phyloP scores from a whole-genome alignment of 2,797 vertebrate genomes.

The Notolabrus celidotus region DNA sequence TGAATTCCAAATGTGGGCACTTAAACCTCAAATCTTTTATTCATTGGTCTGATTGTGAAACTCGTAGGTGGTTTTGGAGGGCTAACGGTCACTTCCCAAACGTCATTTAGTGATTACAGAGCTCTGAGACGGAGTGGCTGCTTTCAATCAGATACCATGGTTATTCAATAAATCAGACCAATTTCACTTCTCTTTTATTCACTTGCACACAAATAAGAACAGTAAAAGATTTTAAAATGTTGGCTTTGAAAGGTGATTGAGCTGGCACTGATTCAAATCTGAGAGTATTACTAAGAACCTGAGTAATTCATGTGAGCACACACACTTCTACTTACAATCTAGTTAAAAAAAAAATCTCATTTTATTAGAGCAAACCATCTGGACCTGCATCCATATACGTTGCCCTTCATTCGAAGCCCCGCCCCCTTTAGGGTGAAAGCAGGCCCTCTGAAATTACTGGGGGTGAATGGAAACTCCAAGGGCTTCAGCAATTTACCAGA shows the following conservation, averaged over 20 bases:
- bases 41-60: conserved; percentile 72
- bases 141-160: conserved; percentile 45
- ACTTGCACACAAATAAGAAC: background rate
- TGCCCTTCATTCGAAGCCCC: too few species aligned
- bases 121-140: conserved; percentile 42
- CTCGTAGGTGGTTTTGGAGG: conserved; percentile 67
- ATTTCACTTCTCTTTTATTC: background rate
- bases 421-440: too few species aligned
- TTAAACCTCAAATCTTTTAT: conserved; percentile 74
- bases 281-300: background rate
- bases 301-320: too few species aligned
- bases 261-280: background rate
- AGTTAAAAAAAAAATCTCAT: too few species aligned
- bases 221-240: background rate
- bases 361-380: too few species aligned
- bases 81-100: conserved; percentile 66
- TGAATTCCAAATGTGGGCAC: conserved; percentile 64
- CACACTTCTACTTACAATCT: too few species aligned
- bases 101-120: conserved; percentile 65
- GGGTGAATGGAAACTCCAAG: too few species aligned
- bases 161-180: conserved; percentile 51
- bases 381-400: too few species aligned
- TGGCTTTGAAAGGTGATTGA: background rate
- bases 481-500: too few species aligned
- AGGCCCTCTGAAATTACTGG: too few species aligned